A percentile compares a stretch with the other conserved stretches of the same genome.
Evolutionary conservation across 30 jellyfish, hydroid and myxozoan species (phyloP).

Genomic region (Clytia hemisphaerica): DNA sequence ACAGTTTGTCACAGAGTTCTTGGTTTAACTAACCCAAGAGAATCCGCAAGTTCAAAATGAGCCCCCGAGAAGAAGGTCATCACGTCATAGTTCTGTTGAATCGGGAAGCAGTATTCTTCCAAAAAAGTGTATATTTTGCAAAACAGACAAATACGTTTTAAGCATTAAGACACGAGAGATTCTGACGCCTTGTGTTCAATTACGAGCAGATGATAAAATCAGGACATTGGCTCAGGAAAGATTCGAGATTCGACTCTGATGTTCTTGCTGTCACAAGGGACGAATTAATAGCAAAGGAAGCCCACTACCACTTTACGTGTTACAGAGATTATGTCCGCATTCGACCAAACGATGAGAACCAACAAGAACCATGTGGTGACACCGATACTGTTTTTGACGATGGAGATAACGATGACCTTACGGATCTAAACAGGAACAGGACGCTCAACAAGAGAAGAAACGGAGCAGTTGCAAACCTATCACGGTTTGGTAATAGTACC

Average conservation of each 20-base stretch:
- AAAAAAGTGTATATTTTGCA: slow-evolving; percentile 4
- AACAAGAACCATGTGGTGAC: not conserved
- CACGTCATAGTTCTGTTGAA: no score
- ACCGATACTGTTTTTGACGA: not conserved
- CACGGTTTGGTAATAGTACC: no score
- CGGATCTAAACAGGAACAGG: no score
- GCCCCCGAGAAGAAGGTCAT: no score
- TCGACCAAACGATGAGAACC: not conserved
- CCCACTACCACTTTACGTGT: slow-evolving; percentile 7
- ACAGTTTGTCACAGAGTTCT: no score
- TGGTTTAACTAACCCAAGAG: no score
- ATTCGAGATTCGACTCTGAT: not conserved
- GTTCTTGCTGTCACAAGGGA: slow-evolving; percentile 1
- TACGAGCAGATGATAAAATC: slow-evolving; percentile 7
- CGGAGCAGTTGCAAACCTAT: no score
- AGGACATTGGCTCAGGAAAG: not conserved
- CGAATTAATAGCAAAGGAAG: slow-evolving; percentile 23
- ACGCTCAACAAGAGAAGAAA: no score
- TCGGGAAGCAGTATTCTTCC: no score
- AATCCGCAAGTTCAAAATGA: no score
- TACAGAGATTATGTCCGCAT: not conserved
- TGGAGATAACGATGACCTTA: no score
- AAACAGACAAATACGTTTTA: not conserved
- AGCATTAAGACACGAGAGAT: not conserved
- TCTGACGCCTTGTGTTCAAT: not conserved